These are phyloP conservation scores for Typhlomys cinereus DNA, from an alignment of 2,113 vertebrate species.

Conservation along the genomic window DNA sequence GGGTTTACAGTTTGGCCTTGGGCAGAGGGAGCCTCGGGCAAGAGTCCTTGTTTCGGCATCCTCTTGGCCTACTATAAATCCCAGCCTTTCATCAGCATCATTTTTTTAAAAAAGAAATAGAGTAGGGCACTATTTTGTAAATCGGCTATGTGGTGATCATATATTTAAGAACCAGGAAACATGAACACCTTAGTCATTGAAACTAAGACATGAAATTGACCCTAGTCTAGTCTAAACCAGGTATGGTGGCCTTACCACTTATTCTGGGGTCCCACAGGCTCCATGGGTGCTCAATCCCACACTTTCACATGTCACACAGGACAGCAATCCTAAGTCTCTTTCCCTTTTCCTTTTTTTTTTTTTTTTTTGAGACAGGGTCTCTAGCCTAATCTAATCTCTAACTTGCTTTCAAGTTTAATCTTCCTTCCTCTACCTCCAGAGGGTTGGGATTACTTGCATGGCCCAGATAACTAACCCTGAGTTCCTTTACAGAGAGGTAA, in stretches of 20 bases:
- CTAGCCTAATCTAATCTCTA: background rate
- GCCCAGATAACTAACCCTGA: background rate
- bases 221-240: background rate
- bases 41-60: background rate
- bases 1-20: background rate
- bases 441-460: too few species aligned
- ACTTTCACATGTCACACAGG: background rate
- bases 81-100: background rate
- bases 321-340: background rate
- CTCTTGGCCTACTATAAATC: background rate
- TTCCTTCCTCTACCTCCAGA: background rate
- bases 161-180: background rate
- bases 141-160: background rate
- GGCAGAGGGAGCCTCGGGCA: background rate
- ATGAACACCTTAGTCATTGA: background rate
- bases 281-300: background rate
- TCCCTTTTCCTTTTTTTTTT: background rate
- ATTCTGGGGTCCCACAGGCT: background rate
- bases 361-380: background rate
- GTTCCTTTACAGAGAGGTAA: background rate
- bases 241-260: too few species aligned
- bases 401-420: too few species aligned
- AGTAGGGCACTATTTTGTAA: background rate
- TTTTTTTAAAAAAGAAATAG: slow-evolving; percentile 14
- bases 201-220: background rate